phyloP scores from a whole-genome alignment of 2,113 vertebrate species.

The Planiliza haematocheilus region DNA sequence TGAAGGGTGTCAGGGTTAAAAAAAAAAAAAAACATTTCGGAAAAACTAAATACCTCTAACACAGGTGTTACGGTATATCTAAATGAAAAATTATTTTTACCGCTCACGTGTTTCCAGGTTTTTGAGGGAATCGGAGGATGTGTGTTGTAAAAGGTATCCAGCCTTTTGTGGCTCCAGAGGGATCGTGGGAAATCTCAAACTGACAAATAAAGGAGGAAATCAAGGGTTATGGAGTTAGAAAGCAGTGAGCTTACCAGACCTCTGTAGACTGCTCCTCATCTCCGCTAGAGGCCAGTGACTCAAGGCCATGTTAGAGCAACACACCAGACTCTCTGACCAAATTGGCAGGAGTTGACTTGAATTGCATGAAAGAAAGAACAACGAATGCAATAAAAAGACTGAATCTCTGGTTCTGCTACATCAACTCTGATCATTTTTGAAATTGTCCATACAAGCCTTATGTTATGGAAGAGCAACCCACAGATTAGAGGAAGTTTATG shows the following conservation, averaged over 20 bases:
- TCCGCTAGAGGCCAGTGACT: background rate
- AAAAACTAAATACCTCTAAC: constrained; percentile 6
- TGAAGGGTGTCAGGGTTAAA: background rate
- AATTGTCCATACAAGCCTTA: too few relatives aligned
- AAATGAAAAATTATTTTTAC: constrained; percentile 4
- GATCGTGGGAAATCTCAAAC: background rate
- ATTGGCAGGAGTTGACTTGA: background rate
- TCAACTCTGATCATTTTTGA: background rate
- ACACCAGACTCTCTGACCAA: background rate
- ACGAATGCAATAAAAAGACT: background rate
- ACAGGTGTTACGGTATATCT: background rate
- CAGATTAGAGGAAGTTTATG: background rate
- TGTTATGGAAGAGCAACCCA: too few relatives aligned
- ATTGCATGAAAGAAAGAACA: too few relatives aligned
- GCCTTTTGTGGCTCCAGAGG: background rate
- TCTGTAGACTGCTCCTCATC: too few relatives aligned
- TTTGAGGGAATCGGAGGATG: background rate
- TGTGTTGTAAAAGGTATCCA: background rate
- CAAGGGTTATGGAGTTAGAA: background rate
- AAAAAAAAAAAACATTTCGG: constrained; percentile 1
- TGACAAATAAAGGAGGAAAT: constrained; percentile 5
- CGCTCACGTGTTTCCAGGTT: background rate
- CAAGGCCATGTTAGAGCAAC: background rate
- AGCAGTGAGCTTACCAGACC: background rate
- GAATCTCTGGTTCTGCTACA: background rate